Conservation (phyloP, 2,113 vertebrate genomes). For the Anhinga anhinga region DNA sequence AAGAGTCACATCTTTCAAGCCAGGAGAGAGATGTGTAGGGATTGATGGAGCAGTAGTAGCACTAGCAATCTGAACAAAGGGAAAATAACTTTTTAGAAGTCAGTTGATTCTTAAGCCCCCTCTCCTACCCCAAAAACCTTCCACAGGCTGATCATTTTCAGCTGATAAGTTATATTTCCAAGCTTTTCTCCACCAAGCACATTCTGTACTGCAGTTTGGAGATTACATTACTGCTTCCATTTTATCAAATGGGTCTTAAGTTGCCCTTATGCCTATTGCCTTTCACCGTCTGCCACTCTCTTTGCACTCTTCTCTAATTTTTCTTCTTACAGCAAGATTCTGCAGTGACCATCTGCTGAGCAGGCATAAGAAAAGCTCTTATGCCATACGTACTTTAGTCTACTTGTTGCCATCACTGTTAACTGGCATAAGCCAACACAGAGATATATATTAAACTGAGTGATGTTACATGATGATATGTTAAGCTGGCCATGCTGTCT, state of each 20-base stretch:
- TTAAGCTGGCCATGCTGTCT: not conserved
- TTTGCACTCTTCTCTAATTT: not conserved
- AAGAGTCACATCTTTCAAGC: conserved; percentile 86
- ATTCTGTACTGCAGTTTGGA: not conserved
- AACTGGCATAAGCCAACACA: not conserved
- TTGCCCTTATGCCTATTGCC: not conserved
- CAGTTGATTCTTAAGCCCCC: not conserved
- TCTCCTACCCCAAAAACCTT: not conserved
- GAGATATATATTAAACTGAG: not conserved
- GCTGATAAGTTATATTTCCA: not conserved
- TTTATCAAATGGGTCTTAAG: not conserved
- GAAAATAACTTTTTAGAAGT: not conserved
- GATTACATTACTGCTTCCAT: not conserved
- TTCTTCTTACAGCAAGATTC: not conserved
- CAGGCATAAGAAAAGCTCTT: not conserved
- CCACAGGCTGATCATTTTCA: not conserved
- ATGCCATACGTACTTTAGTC: not conserved
- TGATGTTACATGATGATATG: not conserved
- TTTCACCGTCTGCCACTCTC: not conserved
- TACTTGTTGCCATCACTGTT: not conserved
- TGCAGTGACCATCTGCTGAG: not conserved
- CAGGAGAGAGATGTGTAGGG: conserved; percentile 84
- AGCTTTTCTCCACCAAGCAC: not conserved
- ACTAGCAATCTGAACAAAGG: conserved; percentile 82
- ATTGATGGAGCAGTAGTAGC: conserved; percentile 87